A percentile compares a stretch with the other conserved stretches of the same genome.
Evolutionary conservation across 2,888 invertebrate genomes (phyloP).

Genomic region (Augiades crinisus): DNA sequence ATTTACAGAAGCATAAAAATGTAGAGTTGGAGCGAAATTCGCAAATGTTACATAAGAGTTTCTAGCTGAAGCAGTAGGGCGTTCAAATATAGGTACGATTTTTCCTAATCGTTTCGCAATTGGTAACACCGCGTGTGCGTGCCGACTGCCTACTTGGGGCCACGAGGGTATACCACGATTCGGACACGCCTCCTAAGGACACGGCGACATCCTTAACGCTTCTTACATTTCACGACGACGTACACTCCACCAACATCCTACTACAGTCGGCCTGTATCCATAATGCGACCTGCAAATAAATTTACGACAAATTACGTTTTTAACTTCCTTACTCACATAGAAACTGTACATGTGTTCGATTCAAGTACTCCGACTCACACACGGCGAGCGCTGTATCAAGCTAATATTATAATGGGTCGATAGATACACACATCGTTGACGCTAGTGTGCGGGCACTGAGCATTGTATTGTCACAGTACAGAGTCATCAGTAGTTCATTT

Average conservation of each 20-base stretch:
- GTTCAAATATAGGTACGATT: slow-evolving; percentile 33
- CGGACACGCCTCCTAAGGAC: slow-evolving; percentile 63
- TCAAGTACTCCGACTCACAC: slow-evolving; percentile 40
- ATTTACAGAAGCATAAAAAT: no score
- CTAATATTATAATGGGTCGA: slow-evolving; percentile 32
- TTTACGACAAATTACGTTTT: slow-evolving; percentile 46
- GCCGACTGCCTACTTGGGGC: slow-evolving; percentile 63
- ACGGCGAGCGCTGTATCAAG: slow-evolving; percentile 32
- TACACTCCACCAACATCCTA: no score
- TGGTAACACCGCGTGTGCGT: slow-evolving; percentile 42
- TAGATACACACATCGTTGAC: slow-evolving; percentile 42
- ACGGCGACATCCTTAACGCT: slow-evolving; percentile 27
- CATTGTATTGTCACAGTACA: slow-evolving; percentile 34
- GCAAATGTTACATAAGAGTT: neutral
- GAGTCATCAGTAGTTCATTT: slow-evolving; percentile 1
- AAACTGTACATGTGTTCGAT: slow-evolving; percentile 24
- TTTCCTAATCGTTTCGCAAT: slow-evolving; percentile 60
- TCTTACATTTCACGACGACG: slow-evolving; percentile 14
- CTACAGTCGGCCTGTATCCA: slow-evolving; percentile 10
- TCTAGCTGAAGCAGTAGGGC: slow-evolving; percentile 4
- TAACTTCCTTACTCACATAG: slow-evolving; percentile 49
- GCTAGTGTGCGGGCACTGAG: slow-evolving; percentile 33
- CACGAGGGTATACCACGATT: slow-evolving; percentile 63
- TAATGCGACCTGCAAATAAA: slow-evolving; percentile 39
- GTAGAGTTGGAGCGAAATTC: neutral